These are phyloP conservation scores for Calameuta idolon DNA, from an alignment of 2,888 invertebrate species.

Conservation along the genomic window DNA sequence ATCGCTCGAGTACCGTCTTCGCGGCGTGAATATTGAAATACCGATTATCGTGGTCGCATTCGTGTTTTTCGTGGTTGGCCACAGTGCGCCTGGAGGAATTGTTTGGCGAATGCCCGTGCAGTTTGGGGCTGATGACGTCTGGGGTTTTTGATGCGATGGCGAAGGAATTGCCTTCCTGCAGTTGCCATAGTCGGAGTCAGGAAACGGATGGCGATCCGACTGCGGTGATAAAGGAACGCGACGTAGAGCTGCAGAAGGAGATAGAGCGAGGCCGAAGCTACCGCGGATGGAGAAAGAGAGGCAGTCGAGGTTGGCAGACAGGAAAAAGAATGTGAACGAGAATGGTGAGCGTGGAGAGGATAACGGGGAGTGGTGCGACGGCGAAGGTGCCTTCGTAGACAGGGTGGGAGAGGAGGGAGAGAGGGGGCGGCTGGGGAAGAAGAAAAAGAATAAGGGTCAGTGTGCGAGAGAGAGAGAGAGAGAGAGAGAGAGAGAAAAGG, in stretches of 20 bases:
- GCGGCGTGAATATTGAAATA: background rate
- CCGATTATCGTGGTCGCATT: background rate
- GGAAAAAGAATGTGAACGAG: background rate
- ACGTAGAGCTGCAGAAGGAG: background rate
- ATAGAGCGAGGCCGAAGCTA: background rate
- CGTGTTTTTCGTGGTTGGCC: background rate
- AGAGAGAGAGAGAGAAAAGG: background rate
- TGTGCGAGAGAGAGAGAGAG: background rate
- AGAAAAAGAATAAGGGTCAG: background rate
- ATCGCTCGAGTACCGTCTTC: background rate
- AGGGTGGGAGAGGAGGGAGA: background rate
- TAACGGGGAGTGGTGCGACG: background rate
- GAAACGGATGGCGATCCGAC: conserved; percentile 38
- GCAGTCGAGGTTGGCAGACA: background rate
- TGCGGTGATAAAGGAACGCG: conserved; percentile 37
- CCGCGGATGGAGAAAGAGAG: background rate
- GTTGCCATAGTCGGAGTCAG: conserved; percentile 13
- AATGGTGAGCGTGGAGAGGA: background rate
- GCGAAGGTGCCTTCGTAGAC: background rate
- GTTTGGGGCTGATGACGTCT: background rate
- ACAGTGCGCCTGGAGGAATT: background rate
- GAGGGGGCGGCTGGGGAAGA: background rate
- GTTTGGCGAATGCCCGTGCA: background rate
- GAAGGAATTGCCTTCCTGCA: background rate
- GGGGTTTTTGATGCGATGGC: background rate